A percentile compares a stretch with the other conserved stretches of the same genome.
These are phyloP conservation scores for Ochropleura plecta DNA, from an alignment of 2,888 invertebrate genomes.

Conservation along the genomic window DNA sequence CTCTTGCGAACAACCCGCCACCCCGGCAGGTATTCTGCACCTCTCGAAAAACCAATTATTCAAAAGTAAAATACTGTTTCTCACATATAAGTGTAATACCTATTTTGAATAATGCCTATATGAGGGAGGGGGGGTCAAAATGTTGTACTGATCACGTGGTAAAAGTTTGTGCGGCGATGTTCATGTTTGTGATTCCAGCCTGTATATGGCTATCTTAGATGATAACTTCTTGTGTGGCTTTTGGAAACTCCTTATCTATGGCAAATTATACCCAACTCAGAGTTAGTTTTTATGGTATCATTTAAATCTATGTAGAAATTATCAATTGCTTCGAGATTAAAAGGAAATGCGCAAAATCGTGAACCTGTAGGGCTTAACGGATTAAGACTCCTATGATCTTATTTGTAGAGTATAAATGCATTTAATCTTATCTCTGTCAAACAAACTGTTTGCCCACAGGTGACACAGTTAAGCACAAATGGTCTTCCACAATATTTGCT, in stretches of 20 bases:
- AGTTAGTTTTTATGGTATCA: too few relatives aligned
- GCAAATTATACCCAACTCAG: not conserved
- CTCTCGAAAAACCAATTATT: too few relatives aligned
- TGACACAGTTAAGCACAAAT: slow-evolving; percentile 72
- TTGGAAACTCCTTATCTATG: not conserved
- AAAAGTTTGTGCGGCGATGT: too few relatives aligned
- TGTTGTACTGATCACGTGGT: too few relatives aligned
- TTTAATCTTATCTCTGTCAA: slow-evolving; percentile 62
- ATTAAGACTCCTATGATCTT: slow-evolving; percentile 26
- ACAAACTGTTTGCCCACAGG: slow-evolving; percentile 76
- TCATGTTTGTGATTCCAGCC: too few relatives aligned
- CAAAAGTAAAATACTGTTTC: too few relatives aligned
- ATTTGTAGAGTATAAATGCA: slow-evolving; percentile 40
- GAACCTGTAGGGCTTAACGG: slow-evolving; percentile 8
- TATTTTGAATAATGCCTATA: too few relatives aligned
- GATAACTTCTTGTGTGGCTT: not conserved
- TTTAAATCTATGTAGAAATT: not conserved
- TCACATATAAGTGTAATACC: too few relatives aligned
- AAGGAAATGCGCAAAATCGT: slow-evolving; percentile 10
- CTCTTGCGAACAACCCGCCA: too few relatives aligned
- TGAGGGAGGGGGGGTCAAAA: too few relatives aligned
- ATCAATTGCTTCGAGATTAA: not conserved
- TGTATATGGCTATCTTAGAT: not conserved
- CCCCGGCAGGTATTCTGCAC: too few relatives aligned
- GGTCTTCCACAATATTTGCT: slow-evolving; percentile 75